Base-by-base conservation (phyloP, 1,140 invertebrate genomes). In the Holcopasites calliopsidis region DNA sequence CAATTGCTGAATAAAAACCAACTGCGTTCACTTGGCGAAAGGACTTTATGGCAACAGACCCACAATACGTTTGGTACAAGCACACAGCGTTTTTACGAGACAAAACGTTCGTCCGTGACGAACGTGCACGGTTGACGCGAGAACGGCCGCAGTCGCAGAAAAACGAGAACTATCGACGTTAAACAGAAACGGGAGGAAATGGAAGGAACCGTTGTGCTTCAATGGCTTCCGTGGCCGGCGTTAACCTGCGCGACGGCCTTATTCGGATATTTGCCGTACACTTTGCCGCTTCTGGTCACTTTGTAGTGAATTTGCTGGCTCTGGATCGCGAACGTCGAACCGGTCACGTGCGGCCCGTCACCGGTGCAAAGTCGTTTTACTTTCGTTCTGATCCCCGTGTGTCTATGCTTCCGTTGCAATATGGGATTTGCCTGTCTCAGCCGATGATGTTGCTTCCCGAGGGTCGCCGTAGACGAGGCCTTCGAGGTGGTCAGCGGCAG, bases 281-380 rank as follows among this genome's bases (percentile, higher is more conserved):
- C 58, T 61, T 86, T 87, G 26, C 91, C 91, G 77, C 90, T 92
- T 42, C 91, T 88, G 1, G 90, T 91, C 21, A 91, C 85, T 35
- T 78, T 86, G 73, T 89, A 91, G 31, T 85, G 82, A 18, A 91
- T 77, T 33, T 90, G 84, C 26, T 86, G 84, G 23, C 47, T 73
- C 1, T 86, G 62, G 0, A 82, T 69, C 49, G 82, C 33, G 21
- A 58, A 77, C 13, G 49, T 31, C 3, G 55, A 74, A 16, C 76
- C 49, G 31, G 83, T 76, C 3, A 86, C 73, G 16, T 88, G 82
- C 1, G 84, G 86, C 28, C 89, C 85, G 42, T 89, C 86, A 3
- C 85, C 88, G 0, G 83, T 77, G 47, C 83, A 87, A 2, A 91
- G 50, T 66, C 87, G 79, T 64, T 90, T 92, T 0, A 88, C 80